These are phyloP conservation scores for Eucera pruinosa DNA, from an alignment of 2,888 invertebrate genomes.

Conservation along the genomic window DNA sequence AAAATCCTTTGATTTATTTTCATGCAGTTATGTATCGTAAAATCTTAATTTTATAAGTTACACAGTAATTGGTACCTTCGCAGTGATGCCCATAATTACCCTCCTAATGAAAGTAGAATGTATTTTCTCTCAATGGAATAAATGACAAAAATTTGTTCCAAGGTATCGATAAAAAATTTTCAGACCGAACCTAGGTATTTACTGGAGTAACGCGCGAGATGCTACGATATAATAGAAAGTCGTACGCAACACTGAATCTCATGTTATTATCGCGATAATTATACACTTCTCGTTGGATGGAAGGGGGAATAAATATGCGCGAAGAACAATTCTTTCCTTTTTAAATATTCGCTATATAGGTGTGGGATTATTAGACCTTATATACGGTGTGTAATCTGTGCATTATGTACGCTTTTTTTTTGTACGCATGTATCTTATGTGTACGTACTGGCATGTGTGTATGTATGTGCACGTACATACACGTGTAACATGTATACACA, in stretches of 20 bases:
- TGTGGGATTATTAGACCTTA: conserved; percentile 57
- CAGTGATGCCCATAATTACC: too few species aligned
- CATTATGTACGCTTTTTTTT: conserved; percentile 40
- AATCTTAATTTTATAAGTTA: too few species aligned
- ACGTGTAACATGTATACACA: conserved; percentile 38
- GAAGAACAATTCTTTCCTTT: conserved; percentile 50
- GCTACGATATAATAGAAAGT: conserved; percentile 59
- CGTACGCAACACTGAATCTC: conserved; percentile 57
- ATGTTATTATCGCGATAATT: conserved; percentile 42
- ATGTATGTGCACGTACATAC: conserved; percentile 19
- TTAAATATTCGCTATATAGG: conserved; percentile 52
- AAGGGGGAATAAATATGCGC: conserved; percentile 56
- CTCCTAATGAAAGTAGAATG: too few species aligned
- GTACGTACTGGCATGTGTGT: conserved; percentile 10
- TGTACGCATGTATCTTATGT: conserved; percentile 37
- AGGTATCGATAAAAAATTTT: conserved; percentile 9
- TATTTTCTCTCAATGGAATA: too few species aligned
- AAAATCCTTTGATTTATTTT: too few species aligned
- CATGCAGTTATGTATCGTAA: too few species aligned
- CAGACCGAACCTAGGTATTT: conserved; percentile 10
- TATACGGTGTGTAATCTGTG: conserved; percentile 52
- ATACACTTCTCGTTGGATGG: conserved; percentile 45
- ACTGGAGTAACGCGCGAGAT: conserved; percentile 33
- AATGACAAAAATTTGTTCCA: background rate
- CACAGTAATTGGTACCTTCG: too few species aligned